These are phyloP conservation scores for Drosophila pruinosa DNA, from an alignment of 1,140 invertebrate species.

Conservation along the genomic window DNA sequence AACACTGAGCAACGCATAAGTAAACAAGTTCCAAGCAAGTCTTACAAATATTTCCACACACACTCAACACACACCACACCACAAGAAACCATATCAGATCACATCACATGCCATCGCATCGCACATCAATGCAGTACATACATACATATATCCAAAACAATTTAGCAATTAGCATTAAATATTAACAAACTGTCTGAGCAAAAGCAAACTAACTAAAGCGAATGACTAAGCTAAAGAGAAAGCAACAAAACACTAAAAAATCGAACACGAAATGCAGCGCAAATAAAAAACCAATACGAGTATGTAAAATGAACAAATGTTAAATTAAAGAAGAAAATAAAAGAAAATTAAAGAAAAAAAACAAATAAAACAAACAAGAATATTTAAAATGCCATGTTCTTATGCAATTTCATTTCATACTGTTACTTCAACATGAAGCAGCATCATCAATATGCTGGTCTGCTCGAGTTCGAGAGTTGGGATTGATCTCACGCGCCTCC, in stretches of 20 bases:
- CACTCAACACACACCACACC: conserved; percentile 20
- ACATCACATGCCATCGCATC: not conserved
- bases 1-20: conserved; percentile 34
- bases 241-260: conserved; percentile 42
- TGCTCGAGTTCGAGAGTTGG: not conserved
- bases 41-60: conserved; percentile 39
- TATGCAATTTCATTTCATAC: conserved; percentile 42
- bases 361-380: conserved; percentile 41
- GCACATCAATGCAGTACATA: conserved; percentile 62
- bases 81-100: conserved; percentile 14
- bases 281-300: conserved; percentile 42
- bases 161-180: conserved; percentile 73
- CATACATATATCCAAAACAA: conserved; percentile 63
- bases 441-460: not conserved
- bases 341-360: conserved; percentile 41
- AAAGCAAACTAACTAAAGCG: conserved; percentile 72
- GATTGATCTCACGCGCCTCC: not conserved
- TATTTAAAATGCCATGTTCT: conserved; percentile 35
- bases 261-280: conserved; percentile 41
- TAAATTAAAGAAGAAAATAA: conserved; percentile 60
- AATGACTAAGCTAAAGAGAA: conserved; percentile 52
- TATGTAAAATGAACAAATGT: conserved; percentile 69
- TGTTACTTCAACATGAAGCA: too few relatives aligned
- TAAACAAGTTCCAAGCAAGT: conserved; percentile 69
- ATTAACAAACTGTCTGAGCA: conserved; percentile 70